A percentile compares a stretch with the other conserved stretches of the same genome.
phyloP scores from a whole-genome alignment of 2,888 invertebrate species.

The Metopia argyrocephala region DNA sequence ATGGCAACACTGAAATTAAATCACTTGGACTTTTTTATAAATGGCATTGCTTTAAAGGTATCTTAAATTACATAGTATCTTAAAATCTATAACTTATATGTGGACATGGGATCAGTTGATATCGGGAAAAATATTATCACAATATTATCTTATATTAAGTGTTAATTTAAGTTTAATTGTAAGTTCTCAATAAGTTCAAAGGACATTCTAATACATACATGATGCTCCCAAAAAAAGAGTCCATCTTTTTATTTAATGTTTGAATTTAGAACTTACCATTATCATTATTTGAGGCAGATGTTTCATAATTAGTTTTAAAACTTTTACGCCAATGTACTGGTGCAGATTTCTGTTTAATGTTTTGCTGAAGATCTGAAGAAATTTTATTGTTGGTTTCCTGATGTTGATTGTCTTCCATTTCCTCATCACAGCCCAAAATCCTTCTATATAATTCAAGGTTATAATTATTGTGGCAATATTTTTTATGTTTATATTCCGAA shows the following conservation, averaged over 20 bases:
- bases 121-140: too few relatives aligned
- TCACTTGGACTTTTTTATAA: too few relatives aligned
- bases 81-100: too few relatives aligned
- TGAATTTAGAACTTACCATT: conserved; percentile 4
- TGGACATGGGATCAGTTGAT: too few relatives aligned
- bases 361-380: neutral
- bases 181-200: too few relatives aligned
- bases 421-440: conserved; percentile 70
- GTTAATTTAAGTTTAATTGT: too few relatives aligned
- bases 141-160: too few relatives aligned
- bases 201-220: neutral
- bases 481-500: conserved; percentile 47
- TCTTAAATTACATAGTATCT: too few relatives aligned
- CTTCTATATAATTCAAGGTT: conserved; percentile 71
- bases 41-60: too few relatives aligned
- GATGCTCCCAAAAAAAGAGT: too few relatives aligned
- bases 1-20: too few relatives aligned
- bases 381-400: conserved; percentile 1
- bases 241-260: too few relatives aligned
- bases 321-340: conserved; percentile 79
- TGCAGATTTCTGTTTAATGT: conserved; percentile 29
- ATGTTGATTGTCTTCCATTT: conserved; percentile 63
- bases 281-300: conserved; percentile 17
- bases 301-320: conserved; percentile 70
- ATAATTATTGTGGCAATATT: conserved; percentile 43